phyloP scores from a whole-genome alignment of 2,797 vertebrate genomes.

The Hyperoplus immaculatus region DNA sequence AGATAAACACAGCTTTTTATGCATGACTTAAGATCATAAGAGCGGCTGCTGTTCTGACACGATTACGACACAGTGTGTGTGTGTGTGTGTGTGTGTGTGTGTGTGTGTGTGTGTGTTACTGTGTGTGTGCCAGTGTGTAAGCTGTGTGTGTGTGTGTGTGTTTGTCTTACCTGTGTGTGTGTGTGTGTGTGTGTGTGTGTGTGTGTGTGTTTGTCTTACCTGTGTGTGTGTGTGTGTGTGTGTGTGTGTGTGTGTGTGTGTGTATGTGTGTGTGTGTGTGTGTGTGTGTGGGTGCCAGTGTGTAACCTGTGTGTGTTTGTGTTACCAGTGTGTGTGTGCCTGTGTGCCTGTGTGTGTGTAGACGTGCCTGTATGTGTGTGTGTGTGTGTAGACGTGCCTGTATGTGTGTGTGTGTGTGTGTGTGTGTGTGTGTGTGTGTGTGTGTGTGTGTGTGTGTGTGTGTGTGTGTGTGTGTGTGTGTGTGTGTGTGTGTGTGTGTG shows the following conservation, averaged over 20 bases:
- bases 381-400: slow-evolving; percentile 6
- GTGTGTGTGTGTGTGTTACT: no score
- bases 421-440: slow-evolving; percentile 6
- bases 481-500: slow-evolving; percentile 15
- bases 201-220: slow-evolving; percentile 9
- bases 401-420: slow-evolving; percentile 16
- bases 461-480: slow-evolving; percentile 10
- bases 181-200: slow-evolving; percentile 30
- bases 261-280: no score
- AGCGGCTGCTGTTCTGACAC: slow-evolving; percentile 61
- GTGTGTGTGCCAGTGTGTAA: no score
- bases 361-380: not conserved
- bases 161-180: slow-evolving; percentile 10
- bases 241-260: no score
- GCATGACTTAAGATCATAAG: slow-evolving; percentile 61
- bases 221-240: no score
- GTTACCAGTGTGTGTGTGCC: no score
- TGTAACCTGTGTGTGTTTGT: no score
- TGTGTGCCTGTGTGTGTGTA: not conserved
- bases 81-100: slow-evolving; percentile 16
- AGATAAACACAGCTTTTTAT: slow-evolving; percentile 46
- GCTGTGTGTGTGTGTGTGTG: slow-evolving; percentile 10
- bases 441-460: slow-evolving; percentile 18
- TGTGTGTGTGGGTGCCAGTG: no score
- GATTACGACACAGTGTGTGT: slow-evolving; percentile 19